Conservation (phyloP, 2,797 vertebrate species). For the Poeciliopsis infans region DNA sequence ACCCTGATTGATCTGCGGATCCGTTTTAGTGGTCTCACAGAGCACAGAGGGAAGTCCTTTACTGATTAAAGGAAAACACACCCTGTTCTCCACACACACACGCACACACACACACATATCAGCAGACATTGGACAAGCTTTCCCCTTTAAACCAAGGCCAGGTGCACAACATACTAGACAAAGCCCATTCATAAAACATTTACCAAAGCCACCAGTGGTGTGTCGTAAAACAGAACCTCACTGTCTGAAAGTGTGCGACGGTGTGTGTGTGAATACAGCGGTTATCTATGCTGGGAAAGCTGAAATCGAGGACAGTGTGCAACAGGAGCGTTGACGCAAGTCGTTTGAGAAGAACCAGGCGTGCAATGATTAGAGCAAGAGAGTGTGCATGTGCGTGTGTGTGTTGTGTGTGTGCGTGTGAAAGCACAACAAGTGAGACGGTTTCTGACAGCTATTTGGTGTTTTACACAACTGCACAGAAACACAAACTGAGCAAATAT, state of each 20-base stretch:
- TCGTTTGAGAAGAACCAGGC: constrained; percentile 41
- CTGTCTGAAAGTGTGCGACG: constrained; percentile 32
- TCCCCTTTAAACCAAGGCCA: constrained; percentile 64
- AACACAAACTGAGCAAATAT: not conserved
- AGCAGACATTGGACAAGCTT: constrained; percentile 67
- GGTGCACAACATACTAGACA: constrained; percentile 52
- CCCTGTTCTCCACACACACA: constrained; percentile 22
- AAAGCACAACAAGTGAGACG: constrained; percentile 43
- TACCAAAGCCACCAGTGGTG: constrained; percentile 56
- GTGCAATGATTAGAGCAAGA: constrained; percentile 35
- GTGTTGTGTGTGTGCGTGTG: not conserved
- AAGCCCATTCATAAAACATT: constrained; percentile 80
- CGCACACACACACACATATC: not conserved
- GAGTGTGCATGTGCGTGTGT: constrained; percentile 2
- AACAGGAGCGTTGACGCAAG: constrained; percentile 67
- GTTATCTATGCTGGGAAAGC: constrained; percentile 72
- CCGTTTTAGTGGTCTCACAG: constrained; percentile 22
- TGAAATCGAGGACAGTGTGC: constrained; percentile 66
- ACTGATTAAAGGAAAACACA: constrained; percentile 55
- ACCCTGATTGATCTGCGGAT: constrained; percentile 3
- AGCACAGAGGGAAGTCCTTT: constrained; percentile 35
- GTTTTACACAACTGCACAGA: constrained; percentile 6
- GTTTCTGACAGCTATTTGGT: constrained; percentile 4
- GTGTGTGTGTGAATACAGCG: constrained; percentile 14
- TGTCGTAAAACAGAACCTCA: constrained; percentile 59